Evolutionary conservation across 1,140 invertebrate species (phyloP).

Genomic region (Maconellicoccus hirsutus): DNA sequence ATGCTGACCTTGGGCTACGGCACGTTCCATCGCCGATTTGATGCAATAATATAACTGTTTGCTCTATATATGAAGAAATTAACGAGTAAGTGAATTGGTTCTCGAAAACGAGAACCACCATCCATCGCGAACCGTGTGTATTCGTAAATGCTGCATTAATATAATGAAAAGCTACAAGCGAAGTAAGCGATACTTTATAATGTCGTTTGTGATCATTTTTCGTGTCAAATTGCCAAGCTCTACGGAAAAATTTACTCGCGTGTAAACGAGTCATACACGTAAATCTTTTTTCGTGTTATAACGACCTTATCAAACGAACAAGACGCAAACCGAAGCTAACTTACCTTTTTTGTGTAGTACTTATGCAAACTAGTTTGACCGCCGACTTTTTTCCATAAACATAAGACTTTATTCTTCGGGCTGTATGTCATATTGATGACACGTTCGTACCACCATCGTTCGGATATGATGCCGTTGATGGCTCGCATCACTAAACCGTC

Average conservation of each 20-base stretch:
- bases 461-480: constrained; percentile 86
- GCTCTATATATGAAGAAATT: constrained; percentile 49
- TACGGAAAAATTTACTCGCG: background rate
- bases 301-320: too few species aligned
- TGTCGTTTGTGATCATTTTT: too few species aligned
- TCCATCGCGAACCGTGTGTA: background rate
- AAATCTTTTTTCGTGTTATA: too few species aligned
- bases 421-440: constrained; percentile 99
- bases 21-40: constrained; percentile 96
- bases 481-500: constrained; percentile 91
- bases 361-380: constrained; percentile 91
- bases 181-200: background rate
- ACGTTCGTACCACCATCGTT: constrained; percentile 98
- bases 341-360: constrained; percentile 97
- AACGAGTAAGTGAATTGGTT: background rate
- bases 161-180: background rate
- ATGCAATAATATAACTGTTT: constrained; percentile 97
- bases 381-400: constrained; percentile 84
- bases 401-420: constrained; percentile 93
- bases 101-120: background rate
- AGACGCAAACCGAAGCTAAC: constrained; percentile 4
- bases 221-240: background rate
- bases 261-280: too few species aligned
- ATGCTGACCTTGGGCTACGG: constrained; percentile 69
- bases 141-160: background rate